Conservation (phyloP, 2,113 vertebrate species). For the Rhombomys opimus region DNA sequence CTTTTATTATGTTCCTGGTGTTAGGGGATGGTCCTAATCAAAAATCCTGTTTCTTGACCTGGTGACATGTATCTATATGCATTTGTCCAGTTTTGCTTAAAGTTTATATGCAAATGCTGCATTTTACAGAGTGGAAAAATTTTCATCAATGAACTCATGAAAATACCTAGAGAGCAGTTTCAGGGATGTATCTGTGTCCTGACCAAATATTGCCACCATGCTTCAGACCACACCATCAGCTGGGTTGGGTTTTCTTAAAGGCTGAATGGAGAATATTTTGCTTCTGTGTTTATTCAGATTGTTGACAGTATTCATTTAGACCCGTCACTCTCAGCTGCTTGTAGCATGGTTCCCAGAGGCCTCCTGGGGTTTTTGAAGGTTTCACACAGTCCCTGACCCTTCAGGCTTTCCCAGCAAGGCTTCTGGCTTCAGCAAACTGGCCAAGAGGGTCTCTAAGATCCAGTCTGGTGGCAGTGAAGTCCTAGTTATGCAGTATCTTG, state of each 20-base stretch:
- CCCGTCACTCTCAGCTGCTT: background rate
- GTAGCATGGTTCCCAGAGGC: background rate
- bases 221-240: background rate
- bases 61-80: background rate
- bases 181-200: background rate
- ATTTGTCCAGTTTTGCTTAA: background rate
- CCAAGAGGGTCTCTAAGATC: background rate
- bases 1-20: background rate
- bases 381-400: background rate
- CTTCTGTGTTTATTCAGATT: background rate
- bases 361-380: background rate
- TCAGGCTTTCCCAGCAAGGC: accelerated
- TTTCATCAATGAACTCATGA: background rate
- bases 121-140: background rate
- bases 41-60: background rate
- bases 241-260: background rate
- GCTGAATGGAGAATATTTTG: background rate
- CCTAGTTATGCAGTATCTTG: background rate
- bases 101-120: background rate
- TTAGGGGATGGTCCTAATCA: no score
- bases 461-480: background rate
- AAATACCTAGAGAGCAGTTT: background rate
- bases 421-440: background rate
- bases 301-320: background rate
- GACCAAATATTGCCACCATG: background rate